These are phyloP conservation scores for Leucozona laternaria DNA, from an alignment of 2,888 invertebrate species.

Conservation along the genomic window DNA sequence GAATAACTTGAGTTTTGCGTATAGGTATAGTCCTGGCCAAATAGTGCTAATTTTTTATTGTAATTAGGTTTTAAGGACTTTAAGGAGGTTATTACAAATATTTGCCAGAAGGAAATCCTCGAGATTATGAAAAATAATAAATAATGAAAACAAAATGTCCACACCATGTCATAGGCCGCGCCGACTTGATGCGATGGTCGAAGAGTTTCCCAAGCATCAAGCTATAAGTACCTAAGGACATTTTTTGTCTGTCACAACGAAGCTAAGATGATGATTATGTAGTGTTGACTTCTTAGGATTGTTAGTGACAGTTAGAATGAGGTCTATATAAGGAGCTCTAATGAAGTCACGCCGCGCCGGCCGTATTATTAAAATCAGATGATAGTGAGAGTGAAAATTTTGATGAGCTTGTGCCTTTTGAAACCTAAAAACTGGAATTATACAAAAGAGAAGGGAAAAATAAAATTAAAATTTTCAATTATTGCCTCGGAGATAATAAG, in stretches of 20 bases:
- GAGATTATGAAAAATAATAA: constrained; percentile 31
- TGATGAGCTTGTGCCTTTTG: neutral
- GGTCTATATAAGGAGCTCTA: neutral
- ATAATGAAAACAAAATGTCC: neutral
- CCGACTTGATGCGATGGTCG: neutral
- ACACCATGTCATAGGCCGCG: constrained; percentile 1
- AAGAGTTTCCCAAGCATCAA: constrained; percentile 9
- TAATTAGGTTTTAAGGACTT: constrained; percentile 68
- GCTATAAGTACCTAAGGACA: neutral
- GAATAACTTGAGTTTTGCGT: constrained; percentile 35
- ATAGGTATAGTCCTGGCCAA: constrained; percentile 34
- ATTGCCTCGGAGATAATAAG: neutral
- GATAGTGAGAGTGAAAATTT: neutral
- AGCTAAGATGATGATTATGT: neutral
- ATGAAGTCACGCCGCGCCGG: constrained; percentile 14
- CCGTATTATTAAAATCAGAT: constrained; percentile 1
- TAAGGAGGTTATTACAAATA: constrained; percentile 57
- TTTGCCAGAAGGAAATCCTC: constrained; percentile 54
- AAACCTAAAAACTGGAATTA: neutral
- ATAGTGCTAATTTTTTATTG: constrained; percentile 70
- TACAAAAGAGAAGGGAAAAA: neutral
- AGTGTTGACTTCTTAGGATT: constrained; percentile 12
- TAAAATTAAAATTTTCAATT: constrained; percentile 4
- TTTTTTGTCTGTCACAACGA: constrained; percentile 1
- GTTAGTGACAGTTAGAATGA: constrained; percentile 21